These are phyloP conservation scores for Lepidochrysops patricia DNA, from an alignment of 2,888 invertebrate species.

Conservation along the genomic window DNA sequence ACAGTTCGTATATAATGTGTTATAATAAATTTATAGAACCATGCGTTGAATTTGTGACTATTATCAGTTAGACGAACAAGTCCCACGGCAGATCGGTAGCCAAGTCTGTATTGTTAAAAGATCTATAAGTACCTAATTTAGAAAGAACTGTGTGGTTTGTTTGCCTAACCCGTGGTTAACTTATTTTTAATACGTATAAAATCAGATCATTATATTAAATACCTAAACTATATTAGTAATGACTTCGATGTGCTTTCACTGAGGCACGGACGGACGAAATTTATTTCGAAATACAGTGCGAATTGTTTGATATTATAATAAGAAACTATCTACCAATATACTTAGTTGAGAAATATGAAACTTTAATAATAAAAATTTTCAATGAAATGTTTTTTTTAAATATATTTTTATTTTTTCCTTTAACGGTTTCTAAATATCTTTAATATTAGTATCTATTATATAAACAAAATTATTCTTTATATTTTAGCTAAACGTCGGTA, in stretches of 20 bases:
- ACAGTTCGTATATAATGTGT: slow-evolving; percentile 34
- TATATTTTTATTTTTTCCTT: neutral
- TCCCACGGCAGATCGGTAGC: neutral
- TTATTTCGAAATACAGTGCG: slow-evolving; percentile 17
- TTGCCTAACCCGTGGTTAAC: slow-evolving; percentile 20
- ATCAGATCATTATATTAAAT: slow-evolving; percentile 51
- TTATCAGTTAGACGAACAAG: neutral
- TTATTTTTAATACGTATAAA: slow-evolving; percentile 32
- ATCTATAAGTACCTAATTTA: too few relatives aligned
- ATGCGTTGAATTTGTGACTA: slow-evolving; percentile 42
- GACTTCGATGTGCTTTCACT: neutral
- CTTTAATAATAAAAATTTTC: too few relatives aligned
- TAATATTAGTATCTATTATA: neutral
- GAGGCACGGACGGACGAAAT: slow-evolving; percentile 17
- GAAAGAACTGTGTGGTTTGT: neutral
- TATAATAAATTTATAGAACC: slow-evolving; percentile 40
- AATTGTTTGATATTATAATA: neutral
- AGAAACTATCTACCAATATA: too few relatives aligned
- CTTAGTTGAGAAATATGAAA: too few relatives aligned
- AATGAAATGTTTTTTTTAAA: too few relatives aligned
- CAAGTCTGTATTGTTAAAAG: neutral
- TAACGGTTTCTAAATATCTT: neutral
- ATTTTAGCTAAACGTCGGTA: neutral
- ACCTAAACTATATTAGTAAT: slow-evolving; percentile 13
- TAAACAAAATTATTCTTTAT: neutral